Evolutionary conservation across 1,140 invertebrate genomes (phyloP).

Genomic region (Aphelinus certus): DNA sequence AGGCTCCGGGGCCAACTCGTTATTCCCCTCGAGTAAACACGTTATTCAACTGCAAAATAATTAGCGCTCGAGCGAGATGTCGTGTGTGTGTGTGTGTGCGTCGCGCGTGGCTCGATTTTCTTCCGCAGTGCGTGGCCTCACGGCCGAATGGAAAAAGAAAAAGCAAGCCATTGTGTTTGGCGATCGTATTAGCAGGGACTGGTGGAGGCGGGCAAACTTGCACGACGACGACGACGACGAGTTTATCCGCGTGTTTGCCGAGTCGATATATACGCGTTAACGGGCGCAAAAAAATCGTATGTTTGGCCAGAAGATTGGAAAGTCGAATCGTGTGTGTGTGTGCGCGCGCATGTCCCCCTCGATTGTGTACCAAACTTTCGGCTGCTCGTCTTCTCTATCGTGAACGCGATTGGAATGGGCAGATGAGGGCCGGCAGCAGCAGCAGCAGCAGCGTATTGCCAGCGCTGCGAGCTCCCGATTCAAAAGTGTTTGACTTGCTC

Average conservation of each 20-base stretch:
- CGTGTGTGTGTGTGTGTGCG: background rate
- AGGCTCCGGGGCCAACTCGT: too few relatives aligned
- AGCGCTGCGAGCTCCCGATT: too few relatives aligned
- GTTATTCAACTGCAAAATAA: too few relatives aligned
- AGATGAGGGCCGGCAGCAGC: conserved; percentile 7
- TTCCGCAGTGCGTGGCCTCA: too few relatives aligned
- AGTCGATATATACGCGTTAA: background rate
- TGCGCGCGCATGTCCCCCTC: background rate
- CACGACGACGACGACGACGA: background rate
- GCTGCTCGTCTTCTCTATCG: background rate
- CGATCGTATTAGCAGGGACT: conserved; percentile 11
- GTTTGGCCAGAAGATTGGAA: conserved; percentile 24
- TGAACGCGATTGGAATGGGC: conserved; percentile 16
- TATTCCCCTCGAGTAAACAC: too few relatives aligned
- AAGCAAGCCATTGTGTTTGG: background rate
- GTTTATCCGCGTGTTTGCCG: conserved; percentile 24
- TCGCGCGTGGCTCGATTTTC: too few relatives aligned
- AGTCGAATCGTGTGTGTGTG: conserved; percentile 4
- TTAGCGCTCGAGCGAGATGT: background rate
- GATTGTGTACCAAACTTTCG: conserved; percentile 17
- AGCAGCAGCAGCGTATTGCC: background rate
- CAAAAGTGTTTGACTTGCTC: conserved; percentile 5
- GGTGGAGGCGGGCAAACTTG: too few relatives aligned
- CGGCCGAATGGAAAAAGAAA: background rate
- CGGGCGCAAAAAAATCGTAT: conserved; percentile 14